Percentiles rank a stretch among this genome's conserved stretches.
Evolutionary conservation across 2,888 invertebrate species (phyloP).

Genomic region (Philonicus albiceps): DNA sequence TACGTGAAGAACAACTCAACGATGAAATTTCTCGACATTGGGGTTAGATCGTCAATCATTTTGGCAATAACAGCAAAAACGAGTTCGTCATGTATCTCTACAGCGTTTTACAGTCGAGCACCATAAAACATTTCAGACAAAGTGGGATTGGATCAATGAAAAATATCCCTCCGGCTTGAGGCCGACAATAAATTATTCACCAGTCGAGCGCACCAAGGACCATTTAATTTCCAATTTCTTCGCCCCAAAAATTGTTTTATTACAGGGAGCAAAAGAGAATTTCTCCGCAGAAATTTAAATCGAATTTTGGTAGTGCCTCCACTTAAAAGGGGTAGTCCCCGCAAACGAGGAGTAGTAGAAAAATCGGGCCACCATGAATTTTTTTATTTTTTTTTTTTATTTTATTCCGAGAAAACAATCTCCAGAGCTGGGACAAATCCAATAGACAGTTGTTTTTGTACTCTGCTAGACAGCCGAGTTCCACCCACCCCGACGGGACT

Average conservation of each 20-base stretch:
- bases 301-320: conserved; percentile 11
- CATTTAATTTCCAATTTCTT: not conserved
- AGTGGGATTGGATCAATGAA: not conserved
- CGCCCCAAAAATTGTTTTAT: not conserved
- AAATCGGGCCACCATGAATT: not conserved
- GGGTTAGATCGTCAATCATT: not conserved
- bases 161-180: not conserved
- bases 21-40: not conserved
- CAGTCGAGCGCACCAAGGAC: not conserved
- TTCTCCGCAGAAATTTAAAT: conserved; percentile 16
- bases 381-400: not conserved
- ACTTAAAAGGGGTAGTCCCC: not conserved
- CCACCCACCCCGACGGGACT: not conserved
- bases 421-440: conserved; percentile 29
- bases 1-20: not conserved
- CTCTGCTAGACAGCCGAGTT: not conserved
- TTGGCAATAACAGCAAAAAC: not conserved
- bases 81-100: not conserved
- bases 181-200: conserved; percentile 3
- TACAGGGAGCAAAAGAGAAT: not conserved
- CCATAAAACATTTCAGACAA: not conserved
- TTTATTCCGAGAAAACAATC: not conserved
- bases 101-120: not conserved
- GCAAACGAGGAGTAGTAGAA: not conserved
- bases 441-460: conserved; percentile 26